These are phyloP conservation scores for Chaetogeoica ovagalla DNA, from an alignment of 2,888 invertebrate genomes.

Conservation along the genomic window DNA sequence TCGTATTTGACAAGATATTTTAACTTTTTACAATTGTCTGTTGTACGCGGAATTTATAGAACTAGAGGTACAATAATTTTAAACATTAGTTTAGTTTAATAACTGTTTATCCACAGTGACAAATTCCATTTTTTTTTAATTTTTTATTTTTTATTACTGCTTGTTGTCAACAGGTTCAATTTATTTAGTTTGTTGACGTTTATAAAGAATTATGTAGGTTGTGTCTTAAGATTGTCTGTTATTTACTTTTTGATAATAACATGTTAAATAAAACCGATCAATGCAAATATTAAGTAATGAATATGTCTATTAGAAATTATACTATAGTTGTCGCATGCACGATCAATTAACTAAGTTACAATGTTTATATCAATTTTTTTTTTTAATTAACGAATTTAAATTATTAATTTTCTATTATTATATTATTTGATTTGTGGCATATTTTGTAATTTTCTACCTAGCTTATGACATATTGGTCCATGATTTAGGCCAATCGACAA, in stretches of 20 bases:
- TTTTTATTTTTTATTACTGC: not conserved
- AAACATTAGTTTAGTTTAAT: not conserved
- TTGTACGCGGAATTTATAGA: not conserved
- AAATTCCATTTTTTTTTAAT: constrained; percentile 25
- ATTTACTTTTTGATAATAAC: not conserved
- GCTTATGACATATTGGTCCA: constrained; percentile 14
- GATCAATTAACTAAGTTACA: constrained; percentile 28
- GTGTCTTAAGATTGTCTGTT: constrained; percentile 4
- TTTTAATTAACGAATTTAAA: not conserved
- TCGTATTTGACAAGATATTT: not conserved
- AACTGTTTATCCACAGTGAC: not conserved
- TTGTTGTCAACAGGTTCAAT: not conserved
- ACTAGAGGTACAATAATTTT: not conserved
- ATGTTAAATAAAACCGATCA: constrained; percentile 5
- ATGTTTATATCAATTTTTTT: constrained; percentile 12
- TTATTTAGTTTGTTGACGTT: constrained; percentile 8
- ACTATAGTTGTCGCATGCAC: constrained; percentile 2
- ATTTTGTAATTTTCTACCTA: constrained; percentile 45
- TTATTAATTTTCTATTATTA: constrained; percentile 9
- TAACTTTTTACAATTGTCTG: not conserved
- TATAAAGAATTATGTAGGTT: constrained; percentile 25
- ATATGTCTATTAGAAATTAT: constrained; percentile 9
- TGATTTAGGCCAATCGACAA: constrained; percentile 16
- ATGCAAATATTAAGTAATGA: constrained; percentile 10
- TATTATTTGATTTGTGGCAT: constrained; percentile 39